Evolutionary conservation across 2,888 invertebrate species (phyloP).

Genomic region (Chrysodeixis includens): DNA sequence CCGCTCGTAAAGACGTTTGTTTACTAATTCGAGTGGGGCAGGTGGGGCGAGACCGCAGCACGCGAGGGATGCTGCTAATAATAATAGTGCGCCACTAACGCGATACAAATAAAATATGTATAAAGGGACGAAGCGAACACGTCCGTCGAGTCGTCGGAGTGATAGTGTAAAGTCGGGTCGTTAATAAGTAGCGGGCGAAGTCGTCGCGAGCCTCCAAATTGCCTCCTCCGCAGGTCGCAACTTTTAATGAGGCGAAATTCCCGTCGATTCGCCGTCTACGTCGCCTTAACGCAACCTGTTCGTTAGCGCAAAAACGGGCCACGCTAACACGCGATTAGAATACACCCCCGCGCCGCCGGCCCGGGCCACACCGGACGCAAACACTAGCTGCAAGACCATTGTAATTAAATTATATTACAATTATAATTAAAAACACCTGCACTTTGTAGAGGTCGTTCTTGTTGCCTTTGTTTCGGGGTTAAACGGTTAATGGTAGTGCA

Average conservation of each 20-base stretch:
- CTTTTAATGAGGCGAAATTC: conserved; percentile 90
- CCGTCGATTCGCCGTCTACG: conserved; percentile 82
- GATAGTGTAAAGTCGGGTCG: conserved; percentile 82
- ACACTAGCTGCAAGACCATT: conserved; percentile 29
- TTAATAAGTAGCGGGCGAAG: conserved; percentile 83
- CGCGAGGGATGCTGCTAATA: conserved; percentile 83
- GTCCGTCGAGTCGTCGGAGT: conserved; percentile 60
- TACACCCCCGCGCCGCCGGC: conserved; percentile 74
- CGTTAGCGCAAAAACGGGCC: conserved; percentile 88
- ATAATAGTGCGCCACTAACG: conserved; percentile 70
- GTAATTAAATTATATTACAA: conserved; percentile 43
- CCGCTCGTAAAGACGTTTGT: conserved; percentile 89
- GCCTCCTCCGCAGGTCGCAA: conserved; percentile 87
- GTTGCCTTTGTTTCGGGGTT: conserved; percentile 41
- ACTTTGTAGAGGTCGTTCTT: conserved; percentile 36
- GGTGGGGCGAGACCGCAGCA: conserved; percentile 80
- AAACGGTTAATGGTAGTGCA: conserved; percentile 33
- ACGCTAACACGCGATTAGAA: conserved; percentile 89
- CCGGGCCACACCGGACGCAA: conserved; percentile 72
- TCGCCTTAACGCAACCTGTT: conserved; percentile 88
- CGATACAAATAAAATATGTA: conserved; percentile 59
- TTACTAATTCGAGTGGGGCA: conserved; percentile 89
- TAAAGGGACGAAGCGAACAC: conserved; percentile 56
- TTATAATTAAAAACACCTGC: conserved; percentile 53
- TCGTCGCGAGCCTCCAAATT: conserved; percentile 83